Percentiles rank a stretch among this genome's conserved stretches.
Conservation (phyloP, 1,140 invertebrate species). For the Drosophila melanica region DNA sequence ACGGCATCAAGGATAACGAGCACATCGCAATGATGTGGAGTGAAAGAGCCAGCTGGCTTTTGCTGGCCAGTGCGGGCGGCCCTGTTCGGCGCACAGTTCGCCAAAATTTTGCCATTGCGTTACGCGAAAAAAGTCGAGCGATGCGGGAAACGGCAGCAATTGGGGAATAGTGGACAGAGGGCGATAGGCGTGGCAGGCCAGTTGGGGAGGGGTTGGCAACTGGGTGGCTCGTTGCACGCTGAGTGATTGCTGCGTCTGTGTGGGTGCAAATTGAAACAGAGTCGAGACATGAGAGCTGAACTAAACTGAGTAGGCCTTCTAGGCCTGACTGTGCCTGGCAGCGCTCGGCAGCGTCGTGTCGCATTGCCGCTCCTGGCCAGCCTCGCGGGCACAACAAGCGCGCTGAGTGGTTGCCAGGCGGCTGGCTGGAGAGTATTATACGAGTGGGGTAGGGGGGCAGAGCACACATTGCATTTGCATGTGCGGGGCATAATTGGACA, state of each 20-base stretch:
- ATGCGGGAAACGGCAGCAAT: conserved; percentile 27
- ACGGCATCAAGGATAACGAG: conserved; percentile 40
- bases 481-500: conserved; percentile 79
- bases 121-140: conserved; percentile 60
- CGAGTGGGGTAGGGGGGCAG: not conserved
- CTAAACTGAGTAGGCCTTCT: not conserved
- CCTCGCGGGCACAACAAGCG: conserved; percentile 73
- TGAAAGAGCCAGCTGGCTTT: conserved; percentile 43
- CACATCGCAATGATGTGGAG: conserved; percentile 25
- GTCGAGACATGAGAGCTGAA: conserved; percentile 39
- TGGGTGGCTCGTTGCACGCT: conserved; percentile 35
- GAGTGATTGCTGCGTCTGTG: conserved; percentile 64
- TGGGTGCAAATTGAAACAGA: conserved; percentile 80
- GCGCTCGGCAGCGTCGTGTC: conserved; percentile 55
- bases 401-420: conserved; percentile 63
- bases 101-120: conserved; percentile 49
- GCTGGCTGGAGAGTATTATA: conserved; percentile 16
- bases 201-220: not conserved
- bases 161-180: conserved; percentile 20
- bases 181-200: conserved; percentile 14
- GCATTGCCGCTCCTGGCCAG: conserved; percentile 64
- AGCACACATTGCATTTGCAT: conserved; percentile 76
- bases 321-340: conserved; percentile 8
- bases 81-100: conserved; percentile 33
- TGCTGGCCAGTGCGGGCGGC: not conserved